A percentile compares a stretch with the other conserved stretches of the same genome.
Evolutionary conservation across 2,113 vertebrate genomes (phyloP).

Genomic region (Festucalex cinctus): DNA sequence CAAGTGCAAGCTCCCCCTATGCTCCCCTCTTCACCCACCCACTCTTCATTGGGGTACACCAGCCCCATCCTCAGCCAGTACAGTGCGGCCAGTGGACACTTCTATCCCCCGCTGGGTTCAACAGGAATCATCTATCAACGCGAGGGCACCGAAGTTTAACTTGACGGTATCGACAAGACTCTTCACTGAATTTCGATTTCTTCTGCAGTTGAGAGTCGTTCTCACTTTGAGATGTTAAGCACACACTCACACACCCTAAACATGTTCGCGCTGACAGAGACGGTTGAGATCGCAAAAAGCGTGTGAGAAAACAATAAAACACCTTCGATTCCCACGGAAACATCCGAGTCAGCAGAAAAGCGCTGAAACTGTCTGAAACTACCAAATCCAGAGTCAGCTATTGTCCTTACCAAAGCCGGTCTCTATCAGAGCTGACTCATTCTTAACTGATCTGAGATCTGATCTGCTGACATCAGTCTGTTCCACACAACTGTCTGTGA

Average conservation of each 20-base stretch:
- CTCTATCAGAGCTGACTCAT: constrained; percentile 63
- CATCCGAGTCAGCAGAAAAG: constrained; percentile 63
- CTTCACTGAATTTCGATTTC: background rate
- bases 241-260: constrained; percentile 13
- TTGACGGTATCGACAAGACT: constrained; percentile 29
- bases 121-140: constrained; percentile 79
- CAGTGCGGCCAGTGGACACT: constrained; percentile 79
- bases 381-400: constrained; percentile 65
- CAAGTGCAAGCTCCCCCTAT: constrained; percentile 76
- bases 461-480: constrained; percentile 67
- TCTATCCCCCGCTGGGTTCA: constrained; percentile 82
- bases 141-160: constrained; percentile 89
- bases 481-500: constrained; percentile 54
- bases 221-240: constrained; percentile 12
- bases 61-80: constrained; percentile 86
- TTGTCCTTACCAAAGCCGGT: constrained; percentile 43
- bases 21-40: constrained; percentile 75
- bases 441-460: constrained; percentile 56
- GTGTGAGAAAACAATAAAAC: constrained; percentile 52
- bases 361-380: constrained; percentile 49
- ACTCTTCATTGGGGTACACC: constrained; percentile 77
- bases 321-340: constrained; percentile 72
- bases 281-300: constrained; percentile 49
- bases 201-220: constrained; percentile 25
- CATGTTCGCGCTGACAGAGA: constrained; percentile 59